These are phyloP conservation scores for Lacerta viridis DNA, from an alignment of 2,797 vertebrate genomes.

Conservation along the genomic window DNA sequence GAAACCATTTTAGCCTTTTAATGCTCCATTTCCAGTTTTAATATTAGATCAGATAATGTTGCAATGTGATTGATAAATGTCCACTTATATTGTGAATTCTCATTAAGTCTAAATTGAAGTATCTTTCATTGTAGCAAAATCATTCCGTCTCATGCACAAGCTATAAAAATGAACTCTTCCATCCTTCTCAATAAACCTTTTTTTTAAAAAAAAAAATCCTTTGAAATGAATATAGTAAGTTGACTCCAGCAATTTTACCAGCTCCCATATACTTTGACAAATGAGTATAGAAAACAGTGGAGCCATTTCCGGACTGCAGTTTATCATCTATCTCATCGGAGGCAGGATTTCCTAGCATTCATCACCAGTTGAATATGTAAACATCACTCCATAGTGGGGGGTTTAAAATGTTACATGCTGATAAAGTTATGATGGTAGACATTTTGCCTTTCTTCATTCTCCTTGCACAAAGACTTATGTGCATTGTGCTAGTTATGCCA, in stretches of 20 bases:
- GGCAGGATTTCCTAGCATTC: slow-evolving; percentile 78
- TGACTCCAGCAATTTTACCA: slow-evolving; percentile 2
- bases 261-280: slow-evolving; percentile 10
- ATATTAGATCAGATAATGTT: not conserved
- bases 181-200: not conserved
- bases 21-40: not conserved
- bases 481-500: not conserved
- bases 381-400: slow-evolving; percentile 31
- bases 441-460: not conserved
- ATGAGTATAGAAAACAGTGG: slow-evolving; percentile 57
- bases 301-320: slow-evolving; percentile 16
- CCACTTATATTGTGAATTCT: not conserved
- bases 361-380: slow-evolving; percentile 51
- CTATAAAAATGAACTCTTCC: not conserved
- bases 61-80: not conserved
- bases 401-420: not conserved
- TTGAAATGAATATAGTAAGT: not conserved
- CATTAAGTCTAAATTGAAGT: not conserved
- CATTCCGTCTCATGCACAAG: not conserved
- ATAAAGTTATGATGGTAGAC: not conserved
- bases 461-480: not conserved
- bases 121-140: not conserved
- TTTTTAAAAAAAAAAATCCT: not conserved
- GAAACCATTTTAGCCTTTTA: slow-evolving; percentile 4
- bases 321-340: slow-evolving; percentile 54